These are phyloP conservation scores for Erinaceus europaeus DNA, from an alignment of 2,113 vertebrate species.

Conservation along the genomic window DNA sequence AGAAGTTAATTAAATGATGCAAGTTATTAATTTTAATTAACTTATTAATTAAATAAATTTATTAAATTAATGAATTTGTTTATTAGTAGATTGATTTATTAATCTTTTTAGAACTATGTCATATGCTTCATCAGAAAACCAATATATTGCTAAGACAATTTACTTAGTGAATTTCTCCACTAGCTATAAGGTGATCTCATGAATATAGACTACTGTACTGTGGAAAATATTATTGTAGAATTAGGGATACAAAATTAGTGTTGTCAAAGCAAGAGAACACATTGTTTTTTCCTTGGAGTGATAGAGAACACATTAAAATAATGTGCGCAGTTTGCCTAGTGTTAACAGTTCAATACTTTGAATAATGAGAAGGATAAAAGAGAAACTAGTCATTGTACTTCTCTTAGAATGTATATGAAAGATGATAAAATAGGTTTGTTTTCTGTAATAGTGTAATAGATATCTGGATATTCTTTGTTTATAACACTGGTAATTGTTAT, in stretches of 20 bases:
- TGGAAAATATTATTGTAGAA: not conserved
- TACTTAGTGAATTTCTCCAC: not conserved
- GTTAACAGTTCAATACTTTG: not conserved
- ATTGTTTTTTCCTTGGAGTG: not conserved
- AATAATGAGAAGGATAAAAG: not conserved
- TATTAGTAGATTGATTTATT: no score
- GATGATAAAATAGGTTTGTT: not conserved
- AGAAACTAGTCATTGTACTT: not conserved
- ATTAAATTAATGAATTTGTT: no score
- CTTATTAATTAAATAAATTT: no score
- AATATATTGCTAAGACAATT: not conserved
- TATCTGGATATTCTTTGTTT: not conserved
- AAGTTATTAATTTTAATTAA: not conserved
- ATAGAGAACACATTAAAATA: not conserved
- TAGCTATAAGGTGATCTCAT: not conserved
- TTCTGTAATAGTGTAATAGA: not conserved
- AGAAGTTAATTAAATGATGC: slow-evolving; percentile 14
- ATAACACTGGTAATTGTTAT: not conserved
- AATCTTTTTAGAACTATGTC: no score
- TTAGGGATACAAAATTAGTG: not conserved
- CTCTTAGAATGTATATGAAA: not conserved
- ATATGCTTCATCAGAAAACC: no score
- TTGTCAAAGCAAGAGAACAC: not conserved
- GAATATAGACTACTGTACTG: not conserved
- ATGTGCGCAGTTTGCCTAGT: no score